A percentile compares a stretch with the other conserved stretches of the same genome.
Evolutionary conservation across 2,113 vertebrate genomes (phyloP).

Genomic region (Junco hyemalis): DNA sequence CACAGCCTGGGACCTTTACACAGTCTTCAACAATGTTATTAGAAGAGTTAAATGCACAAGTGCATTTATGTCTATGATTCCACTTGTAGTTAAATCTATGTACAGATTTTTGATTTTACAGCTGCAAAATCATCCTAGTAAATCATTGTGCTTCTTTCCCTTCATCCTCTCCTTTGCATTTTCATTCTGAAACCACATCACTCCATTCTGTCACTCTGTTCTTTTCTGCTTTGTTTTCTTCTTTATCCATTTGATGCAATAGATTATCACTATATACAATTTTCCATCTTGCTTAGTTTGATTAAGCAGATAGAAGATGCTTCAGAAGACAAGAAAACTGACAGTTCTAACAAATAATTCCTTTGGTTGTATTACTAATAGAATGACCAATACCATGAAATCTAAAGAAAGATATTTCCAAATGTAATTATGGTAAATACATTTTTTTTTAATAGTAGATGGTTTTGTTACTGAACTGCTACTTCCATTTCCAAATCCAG

Average conservation of each 20-base stretch:
- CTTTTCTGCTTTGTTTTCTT: neutral
- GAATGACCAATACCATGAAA: neutral
- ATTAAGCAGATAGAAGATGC: neutral
- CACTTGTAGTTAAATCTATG: neutral
- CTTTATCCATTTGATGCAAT: neutral
- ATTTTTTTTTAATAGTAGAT: neutral
- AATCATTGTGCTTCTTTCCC: neutral
- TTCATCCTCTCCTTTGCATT: neutral
- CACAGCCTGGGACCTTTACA: neutral
- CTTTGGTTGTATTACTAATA: neutral
- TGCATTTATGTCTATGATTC: neutral
- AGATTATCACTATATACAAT: neutral
- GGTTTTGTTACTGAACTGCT: neutral
- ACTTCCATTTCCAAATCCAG: neutral
- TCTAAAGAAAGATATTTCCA: neutral
- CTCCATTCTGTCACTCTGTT: neutral
- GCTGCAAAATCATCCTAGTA: neutral
- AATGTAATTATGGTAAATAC: neutral
- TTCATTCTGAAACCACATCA: neutral
- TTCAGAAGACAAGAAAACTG: neutral
- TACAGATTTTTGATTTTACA: neutral
- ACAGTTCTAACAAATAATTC: neutral
- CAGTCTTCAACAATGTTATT: neutral
- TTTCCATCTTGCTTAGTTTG: neutral
- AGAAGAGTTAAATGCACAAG: neutral